Percentiles rank a stretch among this genome's conserved stretches.
Conservation (phyloP, 1,140 invertebrate species). For the Scylla paramamosain region DNA sequence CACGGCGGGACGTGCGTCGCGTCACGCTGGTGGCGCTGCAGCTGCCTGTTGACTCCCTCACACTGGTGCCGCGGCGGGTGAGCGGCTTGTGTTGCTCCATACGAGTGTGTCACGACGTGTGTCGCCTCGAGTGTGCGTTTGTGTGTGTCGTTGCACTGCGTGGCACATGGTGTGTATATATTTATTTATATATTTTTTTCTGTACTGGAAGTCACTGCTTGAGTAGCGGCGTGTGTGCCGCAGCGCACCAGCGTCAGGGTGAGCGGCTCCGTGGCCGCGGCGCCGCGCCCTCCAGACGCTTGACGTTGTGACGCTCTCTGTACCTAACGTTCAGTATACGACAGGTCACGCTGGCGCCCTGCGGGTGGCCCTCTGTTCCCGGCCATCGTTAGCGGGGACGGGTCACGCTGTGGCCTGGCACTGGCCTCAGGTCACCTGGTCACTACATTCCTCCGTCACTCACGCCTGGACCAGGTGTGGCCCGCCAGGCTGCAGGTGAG, state of each 20-base stretch:
- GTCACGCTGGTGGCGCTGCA: background rate
- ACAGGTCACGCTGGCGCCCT: constrained; percentile 16
- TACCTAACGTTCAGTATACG: constrained; percentile 22
- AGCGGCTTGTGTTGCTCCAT: background rate
- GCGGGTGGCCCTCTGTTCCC: background rate
- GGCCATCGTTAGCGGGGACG: background rate
- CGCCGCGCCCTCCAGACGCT: background rate
- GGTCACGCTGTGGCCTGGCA: background rate
- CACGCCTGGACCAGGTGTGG: background rate
- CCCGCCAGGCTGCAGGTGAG: background rate
- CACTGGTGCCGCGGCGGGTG: background rate
- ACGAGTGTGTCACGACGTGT: background rate
- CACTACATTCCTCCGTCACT: constrained; percentile 11
- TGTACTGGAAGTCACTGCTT: background rate
- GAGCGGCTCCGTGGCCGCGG: background rate
- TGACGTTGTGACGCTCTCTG: constrained; percentile 9
- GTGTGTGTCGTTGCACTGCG: constrained; percentile 17
- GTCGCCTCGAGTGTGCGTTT: background rate
- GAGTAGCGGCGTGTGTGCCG: background rate
- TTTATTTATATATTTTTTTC: background rate
- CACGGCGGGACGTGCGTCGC: background rate
- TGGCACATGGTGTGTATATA: constrained; percentile 32
- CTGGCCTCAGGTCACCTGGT: background rate
- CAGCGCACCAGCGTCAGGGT: background rate
- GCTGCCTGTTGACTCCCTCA: background rate